Evolutionary conservation across 2,113 vertebrate species (phyloP).

Genomic region (Osmerus eperlanus): DNA sequence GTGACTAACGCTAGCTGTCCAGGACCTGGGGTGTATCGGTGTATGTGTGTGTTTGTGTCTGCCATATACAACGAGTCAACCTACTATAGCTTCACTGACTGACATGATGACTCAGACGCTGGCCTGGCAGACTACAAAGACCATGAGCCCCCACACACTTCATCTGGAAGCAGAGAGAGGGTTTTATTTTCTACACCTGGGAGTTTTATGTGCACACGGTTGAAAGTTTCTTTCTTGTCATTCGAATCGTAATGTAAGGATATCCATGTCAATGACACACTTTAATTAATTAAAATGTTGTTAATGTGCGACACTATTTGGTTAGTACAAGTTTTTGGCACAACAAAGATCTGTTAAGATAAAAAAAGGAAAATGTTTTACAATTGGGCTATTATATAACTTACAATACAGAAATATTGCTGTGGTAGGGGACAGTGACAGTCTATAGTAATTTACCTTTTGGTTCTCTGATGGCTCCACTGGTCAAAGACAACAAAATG

Average conservation of each 20-base stretch:
- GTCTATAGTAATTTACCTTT: not conserved
- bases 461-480: not conserved
- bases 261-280: too few relatives aligned
- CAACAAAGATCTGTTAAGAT: too few relatives aligned
- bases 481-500: not conserved
- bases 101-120: constrained; percentile 60
- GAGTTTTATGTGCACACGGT: constrained; percentile 1
- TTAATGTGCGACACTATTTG: too few relatives aligned
- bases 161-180: constrained; percentile 39
- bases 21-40: constrained; percentile 58
- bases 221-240: too few relatives aligned
- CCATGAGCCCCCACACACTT: constrained; percentile 39
- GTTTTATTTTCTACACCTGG: constrained; percentile 43
- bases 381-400: not conserved
- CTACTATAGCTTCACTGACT: constrained; percentile 38
- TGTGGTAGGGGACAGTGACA: not conserved
- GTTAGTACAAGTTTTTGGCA: too few relatives aligned
- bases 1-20: constrained; percentile 64
- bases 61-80: constrained; percentile 46
- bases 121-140: constrained; percentile 46
- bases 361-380: too few relatives aligned
- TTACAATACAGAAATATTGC: not conserved
- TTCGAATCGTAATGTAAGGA: too few relatives aligned
- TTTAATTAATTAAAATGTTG: too few relatives aligned
- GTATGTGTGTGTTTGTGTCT: constrained; percentile 25